These are phyloP conservation scores for Cyaniris semiargus DNA, from an alignment of 2,888 invertebrate species.

Conservation along the genomic window DNA sequence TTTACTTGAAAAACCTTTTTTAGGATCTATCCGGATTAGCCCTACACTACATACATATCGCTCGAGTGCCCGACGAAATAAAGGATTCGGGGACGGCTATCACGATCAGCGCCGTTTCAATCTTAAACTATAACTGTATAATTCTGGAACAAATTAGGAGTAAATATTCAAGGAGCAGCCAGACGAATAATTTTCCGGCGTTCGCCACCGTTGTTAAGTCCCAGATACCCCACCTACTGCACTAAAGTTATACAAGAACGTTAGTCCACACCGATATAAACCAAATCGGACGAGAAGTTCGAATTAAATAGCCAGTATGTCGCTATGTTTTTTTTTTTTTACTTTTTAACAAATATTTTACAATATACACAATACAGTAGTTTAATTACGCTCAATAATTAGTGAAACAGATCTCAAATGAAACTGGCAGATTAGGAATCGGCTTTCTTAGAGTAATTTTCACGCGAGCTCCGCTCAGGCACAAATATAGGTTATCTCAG, in stretches of 20 bases:
- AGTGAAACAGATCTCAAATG: background rate
- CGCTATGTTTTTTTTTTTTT: background rate
- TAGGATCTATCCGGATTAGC: slow-evolving; percentile 28
- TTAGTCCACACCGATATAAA: background rate
- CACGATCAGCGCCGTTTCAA: background rate
- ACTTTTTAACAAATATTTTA: background rate
- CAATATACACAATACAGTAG: background rate
- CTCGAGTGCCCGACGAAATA: background rate
- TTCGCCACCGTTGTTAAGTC: background rate
- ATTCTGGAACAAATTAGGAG: slow-evolving; percentile 5
- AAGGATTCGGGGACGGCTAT: background rate
- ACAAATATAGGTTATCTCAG: slow-evolving; percentile 15
- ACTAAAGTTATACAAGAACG: background rate
- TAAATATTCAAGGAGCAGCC: slow-evolving; percentile 17
- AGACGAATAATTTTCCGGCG: slow-evolving; percentile 13
- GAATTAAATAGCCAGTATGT: background rate
- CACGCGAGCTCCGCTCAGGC: slow-evolving; percentile 1
- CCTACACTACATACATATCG: slow-evolving; percentile 12
- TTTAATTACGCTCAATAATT: background rate
- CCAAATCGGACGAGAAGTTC: background rate
- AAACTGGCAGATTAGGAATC: background rate
- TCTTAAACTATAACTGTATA: background rate
- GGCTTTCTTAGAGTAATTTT: slow-evolving; percentile 11
- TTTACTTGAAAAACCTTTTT: slow-evolving; percentile 34
- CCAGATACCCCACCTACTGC: background rate